Base-by-base conservation (phyloP, 2,888 invertebrate genomes). In the Drosophila mulleri region DNA sequence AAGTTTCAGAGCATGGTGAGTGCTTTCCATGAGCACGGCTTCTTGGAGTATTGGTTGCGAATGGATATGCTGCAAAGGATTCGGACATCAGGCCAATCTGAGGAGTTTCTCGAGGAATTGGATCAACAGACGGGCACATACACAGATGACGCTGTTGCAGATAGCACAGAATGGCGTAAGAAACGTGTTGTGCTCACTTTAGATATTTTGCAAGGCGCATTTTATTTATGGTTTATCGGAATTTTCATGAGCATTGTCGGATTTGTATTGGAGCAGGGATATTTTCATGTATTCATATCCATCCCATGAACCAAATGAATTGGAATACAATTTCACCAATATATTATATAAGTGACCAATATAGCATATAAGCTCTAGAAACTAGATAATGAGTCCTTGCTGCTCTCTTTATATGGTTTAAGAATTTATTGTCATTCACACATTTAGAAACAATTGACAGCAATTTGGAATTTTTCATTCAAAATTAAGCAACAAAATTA, bases 201-300 rank as follows among this genome's bases (percentile, higher is more conserved):
- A 75, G 83, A 91, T 9, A 88, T 91, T 14, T 54, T 92, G 11
- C 92, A 92, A 52, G 92, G 92, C 6, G 90, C 91, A 4, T 92
- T 92, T 44, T 92, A 89, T 78, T 67, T 92, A 2, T 92, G 41
- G 41, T 2, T 41, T 8, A 41, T 41, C n/a, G 41, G 44, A 20
- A 12, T 18, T 7, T 0, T 14, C 9, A 7, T 44, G 6, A 20
- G 44, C 7, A 7, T 45, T 6, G 16, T 45, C 1, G 48, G 9
- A 0, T 48, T 48, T 12, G 1, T 48, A 1, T 1, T 48, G n/a
- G 50, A 50, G 7, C 50, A 50, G 8, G 50, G 32, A 14, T 39
- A 53, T 23, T 37, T 39, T 16, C n/a, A 45, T n/a, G n/a, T n/a
- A n/a, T n/a, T n/a, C n/a, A n/a, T n/a, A n/a, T n/a, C n/a, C n/a